phyloP scores from a whole-genome alignment of 2,113 vertebrate species.

The Bombycilla garrulus region DNA sequence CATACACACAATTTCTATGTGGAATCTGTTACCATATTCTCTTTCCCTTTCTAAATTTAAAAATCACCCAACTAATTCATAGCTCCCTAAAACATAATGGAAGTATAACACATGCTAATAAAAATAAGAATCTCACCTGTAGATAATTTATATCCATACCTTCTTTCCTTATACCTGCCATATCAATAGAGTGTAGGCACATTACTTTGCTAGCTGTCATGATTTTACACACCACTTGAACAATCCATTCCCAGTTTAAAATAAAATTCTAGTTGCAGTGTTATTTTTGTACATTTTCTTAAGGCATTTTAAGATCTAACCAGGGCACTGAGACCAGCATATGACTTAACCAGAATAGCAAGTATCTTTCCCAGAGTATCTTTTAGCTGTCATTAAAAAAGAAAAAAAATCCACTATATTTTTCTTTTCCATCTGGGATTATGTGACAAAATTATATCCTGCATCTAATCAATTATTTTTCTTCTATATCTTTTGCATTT shows the following conservation, averaged over 20 bases:
- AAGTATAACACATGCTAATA: background rate
- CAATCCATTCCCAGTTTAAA: background rate
- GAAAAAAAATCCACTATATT: conserved; percentile 41
- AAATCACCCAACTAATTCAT: background rate
- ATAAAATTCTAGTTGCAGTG: background rate
- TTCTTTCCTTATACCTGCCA: background rate
- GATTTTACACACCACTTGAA: background rate
- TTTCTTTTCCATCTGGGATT: conserved; percentile 72
- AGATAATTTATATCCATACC: background rate
- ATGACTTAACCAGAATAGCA: background rate
- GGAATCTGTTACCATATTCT: background rate
- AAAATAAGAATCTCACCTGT: background rate
- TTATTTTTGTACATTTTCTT: background rate
- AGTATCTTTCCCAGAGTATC: background rate
- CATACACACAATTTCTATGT: background rate
- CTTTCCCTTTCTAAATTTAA: background rate
- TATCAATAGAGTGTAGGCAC: background rate
- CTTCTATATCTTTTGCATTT: conserved; percentile 68
- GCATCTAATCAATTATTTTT: conserved; percentile 72
- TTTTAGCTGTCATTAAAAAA: conserved; percentile 41
- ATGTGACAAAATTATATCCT: conserved; percentile 64
- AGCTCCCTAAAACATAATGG: background rate
- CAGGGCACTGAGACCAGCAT: background rate
- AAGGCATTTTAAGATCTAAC: background rate
- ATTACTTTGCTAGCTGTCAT: background rate